Conservation (phyloP, 2,797 vertebrate species). For the Hybognathus amarus region DNA sequence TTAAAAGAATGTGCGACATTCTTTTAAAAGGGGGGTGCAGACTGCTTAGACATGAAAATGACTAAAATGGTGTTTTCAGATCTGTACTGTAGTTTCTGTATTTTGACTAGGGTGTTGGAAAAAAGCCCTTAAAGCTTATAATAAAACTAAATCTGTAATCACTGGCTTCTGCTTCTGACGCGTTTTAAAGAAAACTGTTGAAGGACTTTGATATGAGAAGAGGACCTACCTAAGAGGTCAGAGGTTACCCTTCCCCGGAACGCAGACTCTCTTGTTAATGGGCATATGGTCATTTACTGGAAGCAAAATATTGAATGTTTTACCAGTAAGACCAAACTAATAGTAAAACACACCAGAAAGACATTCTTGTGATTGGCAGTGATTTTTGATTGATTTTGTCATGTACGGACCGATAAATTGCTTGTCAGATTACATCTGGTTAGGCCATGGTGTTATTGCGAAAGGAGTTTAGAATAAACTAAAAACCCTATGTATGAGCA, state of each 20-base stretch:
- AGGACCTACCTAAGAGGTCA: too few species aligned
- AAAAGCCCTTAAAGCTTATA: neutral
- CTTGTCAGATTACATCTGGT: neutral
- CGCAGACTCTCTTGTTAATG: too few species aligned
- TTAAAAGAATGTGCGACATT: neutral
- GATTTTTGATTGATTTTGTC: neutral
- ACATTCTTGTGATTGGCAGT: too few species aligned
- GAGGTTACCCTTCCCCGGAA: too few species aligned
- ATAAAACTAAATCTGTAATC: too few species aligned
- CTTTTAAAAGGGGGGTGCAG: too few species aligned
- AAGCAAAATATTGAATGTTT: too few species aligned
- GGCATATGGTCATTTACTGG: too few species aligned
- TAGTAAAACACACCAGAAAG: neutral
- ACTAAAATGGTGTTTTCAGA: neutral
- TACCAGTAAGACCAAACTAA: neutral
- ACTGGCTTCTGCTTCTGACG: too few species aligned
- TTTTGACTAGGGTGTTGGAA: neutral
- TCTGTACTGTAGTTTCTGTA: neutral
- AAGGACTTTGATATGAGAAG: too few species aligned
- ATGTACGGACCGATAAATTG: neutral
- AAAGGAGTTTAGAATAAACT: neutral
- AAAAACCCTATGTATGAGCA: neutral
- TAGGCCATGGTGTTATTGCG: neutral
- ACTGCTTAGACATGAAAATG: neutral
- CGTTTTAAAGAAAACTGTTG: too few species aligned